Base-by-base conservation (phyloP, 2,797 vertebrate species). In the Galagoides demidoff region DNA sequence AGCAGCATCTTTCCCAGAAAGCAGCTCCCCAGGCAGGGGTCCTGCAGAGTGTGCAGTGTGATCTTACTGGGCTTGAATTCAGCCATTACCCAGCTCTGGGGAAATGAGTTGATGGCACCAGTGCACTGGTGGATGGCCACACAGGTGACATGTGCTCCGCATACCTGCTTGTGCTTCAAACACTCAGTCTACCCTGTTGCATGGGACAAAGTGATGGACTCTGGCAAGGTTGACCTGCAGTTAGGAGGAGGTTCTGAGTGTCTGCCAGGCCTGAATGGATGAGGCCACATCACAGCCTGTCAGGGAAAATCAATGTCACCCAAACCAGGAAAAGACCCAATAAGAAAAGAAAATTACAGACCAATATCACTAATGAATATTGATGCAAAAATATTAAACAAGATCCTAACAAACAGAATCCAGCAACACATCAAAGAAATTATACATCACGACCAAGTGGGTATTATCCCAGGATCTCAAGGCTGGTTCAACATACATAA, bases 301-400 rank as follows among this genome's bases (percentile, higher is more conserved):
- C 70, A 16, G 82, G n/a, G 95, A 66, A 57, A 89, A 77, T 68
- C 45, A 66, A 20, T 64, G 71, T 90, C 95, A 76, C 73, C 77
- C 94, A 93, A 63, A 43, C 39, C 7, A 43, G 39, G 39, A 43
- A 43, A 43, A 43, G 6, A 43, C 39, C 39, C 39, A 43, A 43
- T 7, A 43, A 43, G 39, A 43, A 43, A 43, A 43, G 39, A 43
- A 43, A 43, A 43, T 43, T 43, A 43, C 39, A 43, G 39, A 43
- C 39, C 39, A 39, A 39, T 39, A 39, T 39, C 39, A 39, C 39
- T 39, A 39, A 39, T 39, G 39, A 39, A 39, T 39, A 39, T 39
- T 39, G 39, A 39, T 39, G 39, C 39, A 39, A 39, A 39, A 39
- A 39, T 39, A 39, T 39, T 39, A 39, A 39, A 39, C 39, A 39